Conservation (phyloP, 2,888 invertebrate genomes). For the Pelosia muscerda region DNA sequence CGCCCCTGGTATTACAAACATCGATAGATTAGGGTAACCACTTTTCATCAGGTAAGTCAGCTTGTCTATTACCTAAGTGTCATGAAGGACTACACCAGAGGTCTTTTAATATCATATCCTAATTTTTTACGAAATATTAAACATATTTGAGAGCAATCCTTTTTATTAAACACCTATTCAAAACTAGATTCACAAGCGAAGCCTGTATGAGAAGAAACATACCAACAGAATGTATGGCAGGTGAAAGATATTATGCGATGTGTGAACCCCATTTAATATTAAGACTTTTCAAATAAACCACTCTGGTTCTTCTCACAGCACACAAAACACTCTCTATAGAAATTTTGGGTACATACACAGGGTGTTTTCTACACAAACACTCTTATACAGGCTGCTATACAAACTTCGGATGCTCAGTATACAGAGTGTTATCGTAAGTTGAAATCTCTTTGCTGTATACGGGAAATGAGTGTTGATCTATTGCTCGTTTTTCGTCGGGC, state of each 20-base stretch:
- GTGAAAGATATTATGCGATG: background rate
- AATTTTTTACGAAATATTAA: too few relatives aligned
- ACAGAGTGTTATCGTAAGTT: constrained; percentile 48
- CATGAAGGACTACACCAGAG: too few relatives aligned
- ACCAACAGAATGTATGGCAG: background rate
- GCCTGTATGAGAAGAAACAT: background rate
- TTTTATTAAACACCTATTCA: too few relatives aligned
- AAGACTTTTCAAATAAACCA: constrained; percentile 2
- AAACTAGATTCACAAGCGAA: too few relatives aligned
- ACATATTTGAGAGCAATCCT: too few relatives aligned
- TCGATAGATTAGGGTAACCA: too few relatives aligned
- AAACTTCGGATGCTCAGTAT: constrained; percentile 28
- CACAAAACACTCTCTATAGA: constrained; percentile 8
- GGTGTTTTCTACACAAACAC: constrained; percentile 8
- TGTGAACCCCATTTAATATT: background rate
- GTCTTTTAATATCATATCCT: too few relatives aligned
- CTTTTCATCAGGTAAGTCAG: too few relatives aligned
- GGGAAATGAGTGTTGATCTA: constrained; percentile 49
- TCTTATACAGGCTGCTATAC: constrained; percentile 20
- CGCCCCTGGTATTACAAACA: too few relatives aligned
- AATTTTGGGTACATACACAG: constrained; percentile 15
- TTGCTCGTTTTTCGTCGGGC: constrained; percentile 44
- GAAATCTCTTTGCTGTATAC: constrained; percentile 43
- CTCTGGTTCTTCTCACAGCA: background rate
- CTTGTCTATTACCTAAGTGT: too few relatives aligned